Base-by-base conservation (phyloP, 92 coral and sea anemone genomes). In the Micromussa lordhowensis region DNA sequence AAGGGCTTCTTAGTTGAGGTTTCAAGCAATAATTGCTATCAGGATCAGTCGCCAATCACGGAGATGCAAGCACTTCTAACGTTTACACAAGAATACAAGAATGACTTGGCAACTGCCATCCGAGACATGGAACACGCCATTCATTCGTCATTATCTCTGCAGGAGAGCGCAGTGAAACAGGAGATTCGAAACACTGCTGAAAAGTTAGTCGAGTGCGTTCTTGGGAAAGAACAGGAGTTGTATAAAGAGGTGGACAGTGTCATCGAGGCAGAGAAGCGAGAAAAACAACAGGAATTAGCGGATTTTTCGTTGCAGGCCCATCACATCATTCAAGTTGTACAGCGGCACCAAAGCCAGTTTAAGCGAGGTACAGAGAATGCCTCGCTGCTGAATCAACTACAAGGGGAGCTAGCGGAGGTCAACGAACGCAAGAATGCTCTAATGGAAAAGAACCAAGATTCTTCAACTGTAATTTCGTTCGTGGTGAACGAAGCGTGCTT, bases 11-110 rank as follows among this genome's bases (percentile, higher is more conserved):
- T 75, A 49, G 75, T 85, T 44, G 88, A 85, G 21, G 88, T 85
- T 11, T 44, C 75, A 4, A 85, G 54, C 30, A 77, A 44, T 30
- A 30, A 15, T 1, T 8, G 51, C 51, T 13, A 44, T 9, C 49
- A 77, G 7, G 64, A 61, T 29, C 31, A 40, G 14, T 32, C 78
- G 78, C 76, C 38, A 7, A 28, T 18, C 28, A 40, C 77, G 14
- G 86, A 82, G 77, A 84, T 84, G 73, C 32, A 74, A 14, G 88
- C 77, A 36, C 77, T 84, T n/a, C 21, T 84, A 81, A 74, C 88
- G 35, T 84, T 44, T 21, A 84, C 88, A 2, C 88, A 84, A 36
- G 88, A 84, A n/a, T 84, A 84, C 66, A 79, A 79, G 29, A 86
- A 86, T 51, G 89, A 86, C 49, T 22, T 86, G 77, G 82, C 89